phyloP scores from a whole-genome alignment of 1,140 invertebrate genomes.

The Matsumurasca onukii region DNA sequence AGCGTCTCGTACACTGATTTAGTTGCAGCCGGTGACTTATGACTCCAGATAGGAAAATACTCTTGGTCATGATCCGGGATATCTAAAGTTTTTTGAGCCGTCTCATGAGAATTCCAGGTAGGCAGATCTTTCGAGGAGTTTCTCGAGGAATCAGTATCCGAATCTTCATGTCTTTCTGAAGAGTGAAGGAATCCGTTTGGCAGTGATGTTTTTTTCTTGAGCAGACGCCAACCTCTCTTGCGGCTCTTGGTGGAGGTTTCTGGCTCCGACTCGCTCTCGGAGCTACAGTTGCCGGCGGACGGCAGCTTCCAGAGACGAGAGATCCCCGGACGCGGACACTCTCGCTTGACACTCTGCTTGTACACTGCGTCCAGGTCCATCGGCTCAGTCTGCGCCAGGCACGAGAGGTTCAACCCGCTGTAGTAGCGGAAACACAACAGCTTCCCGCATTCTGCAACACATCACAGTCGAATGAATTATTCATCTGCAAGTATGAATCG shows the following conservation, averaged over 20 bases:
- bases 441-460: constrained; percentile 49
- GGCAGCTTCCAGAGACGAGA: constrained; percentile 28
- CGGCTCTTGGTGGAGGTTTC: constrained; percentile 39
- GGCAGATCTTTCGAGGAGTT: constrained; percentile 41
- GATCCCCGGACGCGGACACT: constrained; percentile 34
- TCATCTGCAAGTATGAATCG: neutral
- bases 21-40: constrained; percentile 30
- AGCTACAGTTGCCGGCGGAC: constrained; percentile 38
- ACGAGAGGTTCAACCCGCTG: constrained; percentile 50
- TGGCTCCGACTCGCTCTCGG: constrained; percentile 44
- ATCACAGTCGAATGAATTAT: neutral
- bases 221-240: constrained; percentile 40
- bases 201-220: constrained; percentile 39
- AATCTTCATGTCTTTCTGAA: constrained; percentile 36
- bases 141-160: constrained; percentile 40
- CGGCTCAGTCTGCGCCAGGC: constrained; percentile 52
- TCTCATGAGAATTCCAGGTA: constrained; percentile 46
- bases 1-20: constrained; percentile 48
- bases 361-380: constrained; percentile 44
- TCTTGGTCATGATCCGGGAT: constrained; percentile 35
- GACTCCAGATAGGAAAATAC: constrained; percentile 48
- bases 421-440: constrained; percentile 55
- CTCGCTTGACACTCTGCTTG: constrained; percentile 37
- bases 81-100: constrained; percentile 36
- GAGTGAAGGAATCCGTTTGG: constrained; percentile 35